Evolutionary conservation across 2,888 invertebrate species (phyloP).

Genomic region (Mechanitis mazaeus): DNA sequence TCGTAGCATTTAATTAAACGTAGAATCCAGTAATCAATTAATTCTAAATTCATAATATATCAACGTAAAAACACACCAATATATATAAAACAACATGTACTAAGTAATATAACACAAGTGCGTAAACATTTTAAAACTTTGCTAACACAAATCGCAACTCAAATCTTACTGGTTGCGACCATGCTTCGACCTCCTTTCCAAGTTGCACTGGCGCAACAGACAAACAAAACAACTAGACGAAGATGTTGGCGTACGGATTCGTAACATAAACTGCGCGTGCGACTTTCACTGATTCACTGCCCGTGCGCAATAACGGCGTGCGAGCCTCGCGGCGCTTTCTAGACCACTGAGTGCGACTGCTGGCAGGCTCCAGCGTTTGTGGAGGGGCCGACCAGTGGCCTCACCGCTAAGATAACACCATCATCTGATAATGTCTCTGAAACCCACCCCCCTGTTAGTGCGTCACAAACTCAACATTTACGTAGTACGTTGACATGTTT

Average conservation of each 20-base stretch:
- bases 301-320: slow-evolving; percentile 57
- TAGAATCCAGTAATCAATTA: slow-evolving; percentile 1
- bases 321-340: slow-evolving; percentile 60
- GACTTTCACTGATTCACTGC: slow-evolving; percentile 61
- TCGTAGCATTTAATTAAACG: slow-evolving; percentile 36
- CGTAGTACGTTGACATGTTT: slow-evolving; percentile 9
- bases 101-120: slow-evolving; percentile 56
- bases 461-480: slow-evolving; percentile 11
- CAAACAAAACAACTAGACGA: slow-evolving; percentile 73
- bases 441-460: slow-evolving; percentile 49
- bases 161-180: slow-evolving; percentile 48
- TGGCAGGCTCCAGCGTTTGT: slow-evolving; percentile 31
- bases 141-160: slow-evolving; percentile 53
- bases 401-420: slow-evolving; percentile 38
- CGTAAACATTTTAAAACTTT: slow-evolving; percentile 42
- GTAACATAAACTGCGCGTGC: slow-evolving; percentile 63
- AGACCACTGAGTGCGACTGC: slow-evolving; percentile 48
- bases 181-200: slow-evolving; percentile 73
- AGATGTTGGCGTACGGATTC: slow-evolving; percentile 66
- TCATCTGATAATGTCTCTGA: slow-evolving; percentile 52
- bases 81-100: slow-evolving; percentile 11
- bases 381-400: slow-evolving; percentile 35
- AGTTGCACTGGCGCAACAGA: slow-evolving; percentile 71
- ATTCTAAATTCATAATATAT: slow-evolving; percentile 1
- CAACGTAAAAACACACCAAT: no score